A percentile compares a stretch with the other conserved stretches of the same genome.
Evolutionary conservation across 2,113 vertebrate genomes (phyloP).

Genomic region (Mesembrinibis cayennensis): DNA sequence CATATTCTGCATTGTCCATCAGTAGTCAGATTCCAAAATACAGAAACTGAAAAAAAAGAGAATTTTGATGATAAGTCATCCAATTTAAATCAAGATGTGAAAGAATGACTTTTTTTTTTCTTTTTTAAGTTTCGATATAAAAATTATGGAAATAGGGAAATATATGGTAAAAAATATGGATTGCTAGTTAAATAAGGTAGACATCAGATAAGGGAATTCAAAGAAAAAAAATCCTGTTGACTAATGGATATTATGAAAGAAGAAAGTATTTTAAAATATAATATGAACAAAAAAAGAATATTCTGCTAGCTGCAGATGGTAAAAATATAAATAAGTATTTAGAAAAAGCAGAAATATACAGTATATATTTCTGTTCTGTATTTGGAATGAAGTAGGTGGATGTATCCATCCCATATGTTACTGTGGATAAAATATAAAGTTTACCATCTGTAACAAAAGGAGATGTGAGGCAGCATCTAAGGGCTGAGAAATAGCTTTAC

Average conservation of each 20-base stretch:
- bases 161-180: neutral
- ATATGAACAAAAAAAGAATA: neutral
- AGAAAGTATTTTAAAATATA: neutral
- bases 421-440: neutral
- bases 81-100: neutral
- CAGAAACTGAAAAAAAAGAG: neutral
- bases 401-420: neutral
- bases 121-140: neutral
- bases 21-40: neutral
- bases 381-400: neutral
- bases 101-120: neutral
- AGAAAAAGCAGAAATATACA: neutral
- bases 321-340: neutral
- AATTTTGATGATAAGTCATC: neutral
- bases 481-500: neutral
- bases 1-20: rapidly evolving
- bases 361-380: neutral
- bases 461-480: neutral
- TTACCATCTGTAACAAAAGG: slow-evolving; percentile 17
- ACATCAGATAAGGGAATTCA: neutral
- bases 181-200: neutral
- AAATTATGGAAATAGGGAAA: neutral
- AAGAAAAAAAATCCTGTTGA: neutral
- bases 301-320: slow-evolving; percentile 29
- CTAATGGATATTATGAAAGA: neutral